phyloP scores from a whole-genome alignment of 2,113 vertebrate genomes.

The Semnopithecus entellus region DNA sequence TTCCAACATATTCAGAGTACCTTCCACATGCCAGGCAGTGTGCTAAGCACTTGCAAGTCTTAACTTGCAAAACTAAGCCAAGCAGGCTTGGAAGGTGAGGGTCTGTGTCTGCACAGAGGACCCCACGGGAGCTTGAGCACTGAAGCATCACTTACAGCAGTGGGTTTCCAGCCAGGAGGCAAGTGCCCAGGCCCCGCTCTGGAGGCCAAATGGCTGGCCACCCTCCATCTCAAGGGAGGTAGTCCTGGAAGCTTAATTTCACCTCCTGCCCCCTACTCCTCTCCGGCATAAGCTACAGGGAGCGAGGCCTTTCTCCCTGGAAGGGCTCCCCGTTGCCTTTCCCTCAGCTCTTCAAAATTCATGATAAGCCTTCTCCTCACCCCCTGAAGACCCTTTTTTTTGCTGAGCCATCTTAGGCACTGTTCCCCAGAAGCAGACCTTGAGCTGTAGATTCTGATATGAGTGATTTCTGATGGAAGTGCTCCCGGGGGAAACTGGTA shows the following conservation, averaged over 20 bases:
- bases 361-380: not conserved
- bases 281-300: not conserved
- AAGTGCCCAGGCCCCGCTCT: not conserved
- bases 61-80: not conserved
- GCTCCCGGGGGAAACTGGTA: not conserved
- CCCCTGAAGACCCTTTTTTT: not conserved
- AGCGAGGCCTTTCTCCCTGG: not conserved
- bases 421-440: not conserved
- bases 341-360: not conserved
- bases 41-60: not conserved
- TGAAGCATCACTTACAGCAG: not conserved
- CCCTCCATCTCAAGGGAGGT: not conserved
- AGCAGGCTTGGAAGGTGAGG: not conserved
- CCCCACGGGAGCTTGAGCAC: not conserved
- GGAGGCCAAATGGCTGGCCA: not conserved
- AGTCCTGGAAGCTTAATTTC: not conserved
- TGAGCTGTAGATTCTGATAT: not conserved
- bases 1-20: not conserved
- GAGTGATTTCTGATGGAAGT: not conserved
- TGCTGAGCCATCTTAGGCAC: not conserved
- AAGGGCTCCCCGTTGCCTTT: not conserved
- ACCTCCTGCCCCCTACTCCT: not conserved
- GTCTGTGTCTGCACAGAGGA: not conserved
- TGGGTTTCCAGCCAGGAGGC: not conserved
- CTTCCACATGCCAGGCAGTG: not conserved